Conservation (phyloP, 1,140 invertebrate species). For the Calephelis virginiensis region DNA sequence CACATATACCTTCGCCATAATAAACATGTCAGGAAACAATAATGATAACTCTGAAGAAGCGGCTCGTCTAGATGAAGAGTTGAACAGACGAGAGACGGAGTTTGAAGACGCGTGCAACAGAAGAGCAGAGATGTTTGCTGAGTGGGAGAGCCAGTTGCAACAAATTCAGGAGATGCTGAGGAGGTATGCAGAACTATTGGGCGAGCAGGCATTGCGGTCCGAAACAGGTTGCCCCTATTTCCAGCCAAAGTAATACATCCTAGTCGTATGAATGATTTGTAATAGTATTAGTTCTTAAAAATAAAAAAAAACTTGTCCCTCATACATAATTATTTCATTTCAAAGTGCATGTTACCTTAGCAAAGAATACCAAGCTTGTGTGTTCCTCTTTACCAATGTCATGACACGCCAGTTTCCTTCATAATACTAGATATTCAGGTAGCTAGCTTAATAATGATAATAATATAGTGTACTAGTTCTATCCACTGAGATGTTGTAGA, state of each 20-base stretch:
- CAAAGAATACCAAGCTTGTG: not conserved
- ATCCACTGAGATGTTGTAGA: too few relatives aligned
- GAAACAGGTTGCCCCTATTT: too few relatives aligned
- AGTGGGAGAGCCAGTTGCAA: not conserved
- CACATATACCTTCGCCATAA: not conserved
- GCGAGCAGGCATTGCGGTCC: not conserved
- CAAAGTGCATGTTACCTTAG: slow-evolving; percentile 2
- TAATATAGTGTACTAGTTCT: not conserved
- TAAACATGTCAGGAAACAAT: not conserved
- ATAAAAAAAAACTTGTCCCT: slow-evolving; percentile 4
- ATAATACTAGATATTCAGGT: not conserved
- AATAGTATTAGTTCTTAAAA: not conserved
- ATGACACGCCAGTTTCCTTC: not conserved
- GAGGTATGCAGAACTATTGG: not conserved
- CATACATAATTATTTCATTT: slow-evolving; percentile 1
- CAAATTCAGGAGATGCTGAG: not conserved
- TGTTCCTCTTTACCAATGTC: not conserved
- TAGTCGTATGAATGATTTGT: slow-evolving; percentile 1
- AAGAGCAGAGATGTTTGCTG: too few relatives aligned
- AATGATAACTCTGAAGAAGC: slow-evolving; percentile 1
- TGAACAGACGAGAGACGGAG: not conserved
- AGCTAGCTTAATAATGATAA: not conserved
- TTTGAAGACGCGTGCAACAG: not conserved
- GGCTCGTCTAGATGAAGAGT: not conserved
- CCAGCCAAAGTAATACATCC: not conserved